These are phyloP conservation scores for Cladorhizidae sp. DNA, from an alignment of 37 sponge, comb jelly and placozoan species.

Conservation along the genomic window DNA sequence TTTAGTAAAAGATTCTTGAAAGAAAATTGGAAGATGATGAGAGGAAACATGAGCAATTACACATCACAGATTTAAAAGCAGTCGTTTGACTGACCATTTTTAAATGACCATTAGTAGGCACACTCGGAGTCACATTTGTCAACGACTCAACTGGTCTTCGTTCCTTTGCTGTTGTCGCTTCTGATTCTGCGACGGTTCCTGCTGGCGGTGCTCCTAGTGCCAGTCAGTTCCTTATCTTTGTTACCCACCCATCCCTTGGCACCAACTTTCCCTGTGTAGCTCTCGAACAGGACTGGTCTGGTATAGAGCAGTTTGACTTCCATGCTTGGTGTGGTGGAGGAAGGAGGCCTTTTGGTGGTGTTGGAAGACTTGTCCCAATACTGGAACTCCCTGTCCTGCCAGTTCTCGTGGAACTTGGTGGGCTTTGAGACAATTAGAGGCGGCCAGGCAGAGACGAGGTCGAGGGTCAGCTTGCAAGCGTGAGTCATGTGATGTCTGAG, in stretches of 20 bases:
- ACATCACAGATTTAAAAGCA: no score
- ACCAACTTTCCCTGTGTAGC: constrained; percentile 38
- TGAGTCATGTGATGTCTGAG: constrained; percentile 39
- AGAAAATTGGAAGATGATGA: no score
- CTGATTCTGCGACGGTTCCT: no score
- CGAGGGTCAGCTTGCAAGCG: constrained; percentile 30
- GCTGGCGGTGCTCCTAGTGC: not conserved
- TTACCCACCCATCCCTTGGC: constrained; percentile 70
- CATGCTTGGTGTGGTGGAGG: not conserved
- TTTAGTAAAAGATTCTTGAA: no score
- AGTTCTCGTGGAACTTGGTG: constrained; percentile 31
- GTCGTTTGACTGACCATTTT: no score
- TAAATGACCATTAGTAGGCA: no score
- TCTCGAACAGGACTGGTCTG: constrained; percentile 52
- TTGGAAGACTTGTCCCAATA: constrained; percentile 36
- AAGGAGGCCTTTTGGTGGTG: not conserved
- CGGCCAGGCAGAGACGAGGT: constrained; percentile 26
- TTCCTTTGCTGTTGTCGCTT: no score
- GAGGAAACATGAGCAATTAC: no score
- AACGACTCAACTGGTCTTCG: no score
- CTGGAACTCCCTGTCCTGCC: constrained; percentile 59
- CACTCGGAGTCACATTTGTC: no score
- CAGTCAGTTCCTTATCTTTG: constrained; percentile 7
- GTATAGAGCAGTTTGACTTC: constrained; percentile 30
- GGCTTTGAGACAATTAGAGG: constrained; percentile 40